These are phyloP conservation scores for Noctua fimbriata DNA, from an alignment of 2,888 invertebrate genomes.

Conservation along the genomic window DNA sequence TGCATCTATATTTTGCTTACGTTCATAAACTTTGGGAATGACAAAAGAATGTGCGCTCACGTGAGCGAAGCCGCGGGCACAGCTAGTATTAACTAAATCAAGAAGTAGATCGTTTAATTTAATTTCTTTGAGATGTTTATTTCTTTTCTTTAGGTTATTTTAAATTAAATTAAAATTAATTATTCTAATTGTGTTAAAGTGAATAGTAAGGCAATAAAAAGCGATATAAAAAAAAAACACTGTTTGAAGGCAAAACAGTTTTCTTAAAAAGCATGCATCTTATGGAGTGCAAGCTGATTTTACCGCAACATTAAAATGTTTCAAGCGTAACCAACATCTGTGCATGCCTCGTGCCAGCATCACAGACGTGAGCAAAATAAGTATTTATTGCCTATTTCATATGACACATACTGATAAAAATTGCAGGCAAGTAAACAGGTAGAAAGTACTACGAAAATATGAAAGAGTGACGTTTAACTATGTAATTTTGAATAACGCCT, in stretches of 20 bases:
- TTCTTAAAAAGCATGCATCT: not conserved
- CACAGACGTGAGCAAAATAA: conserved; percentile 50
- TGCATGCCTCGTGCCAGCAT: conserved; percentile 35
- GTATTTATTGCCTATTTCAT: conserved; percentile 36
- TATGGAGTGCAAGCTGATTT: conserved; percentile 13
- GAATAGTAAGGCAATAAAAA: not conserved
- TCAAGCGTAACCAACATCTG: conserved; percentile 30
- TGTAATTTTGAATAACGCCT: too few species aligned
- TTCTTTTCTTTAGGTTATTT: not conserved
- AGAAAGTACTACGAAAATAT: not conserved
- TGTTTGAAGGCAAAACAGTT: not conserved
- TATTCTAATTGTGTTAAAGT: too few species aligned
- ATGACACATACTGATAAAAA: conserved; percentile 15
- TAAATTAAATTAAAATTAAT: too few species aligned
- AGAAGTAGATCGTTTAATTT: not conserved
- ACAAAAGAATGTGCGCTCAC: too few species aligned
- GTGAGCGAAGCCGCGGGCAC: too few species aligned
- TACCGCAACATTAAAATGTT: conserved; percentile 38
- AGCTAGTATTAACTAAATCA: not conserved
- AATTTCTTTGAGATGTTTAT: not conserved
- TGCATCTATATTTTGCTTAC: too few species aligned
- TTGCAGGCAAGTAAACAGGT: not conserved
- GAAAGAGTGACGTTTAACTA: too few species aligned
- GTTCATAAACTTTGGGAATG: too few species aligned
- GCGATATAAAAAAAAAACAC: not conserved